Conservation (phyloP, 64 coral and sea anemone genomes). For the Catalaphyllia jardinei region DNA sequence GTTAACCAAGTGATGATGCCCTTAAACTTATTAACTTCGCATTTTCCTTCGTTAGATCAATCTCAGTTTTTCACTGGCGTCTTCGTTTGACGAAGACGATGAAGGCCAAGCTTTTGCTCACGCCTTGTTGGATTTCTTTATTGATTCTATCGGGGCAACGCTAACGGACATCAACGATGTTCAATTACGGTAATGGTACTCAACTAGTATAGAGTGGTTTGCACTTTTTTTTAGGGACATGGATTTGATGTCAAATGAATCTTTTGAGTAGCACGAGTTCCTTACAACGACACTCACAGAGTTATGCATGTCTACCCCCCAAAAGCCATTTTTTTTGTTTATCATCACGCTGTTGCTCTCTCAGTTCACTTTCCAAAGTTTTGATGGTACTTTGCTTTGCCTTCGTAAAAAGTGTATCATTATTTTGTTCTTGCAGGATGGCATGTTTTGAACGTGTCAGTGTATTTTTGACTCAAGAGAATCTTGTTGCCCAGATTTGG, state of each 20-base stretch:
- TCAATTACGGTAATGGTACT: slow-evolving; percentile 62
- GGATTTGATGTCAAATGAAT: too few relatives aligned
- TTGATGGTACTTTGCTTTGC: too few relatives aligned
- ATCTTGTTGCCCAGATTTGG: slow-evolving; percentile 71
- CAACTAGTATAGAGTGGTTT: too few relatives aligned
- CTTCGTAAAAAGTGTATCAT: too few relatives aligned
- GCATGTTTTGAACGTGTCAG: slow-evolving; percentile 90
- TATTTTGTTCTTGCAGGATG: slow-evolving; percentile 52
- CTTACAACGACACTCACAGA: too few relatives aligned
- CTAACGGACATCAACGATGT: slow-evolving; percentile 89
- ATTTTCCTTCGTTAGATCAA: slow-evolving; percentile 68
- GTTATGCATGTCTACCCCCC: too few relatives aligned
- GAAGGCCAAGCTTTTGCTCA: slow-evolving; percentile 71
- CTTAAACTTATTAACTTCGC: neutral
- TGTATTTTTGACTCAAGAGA: slow-evolving; percentile 80
- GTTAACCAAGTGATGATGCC: neutral
- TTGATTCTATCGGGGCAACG: slow-evolving; percentile 90
- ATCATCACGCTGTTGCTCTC: too few relatives aligned
- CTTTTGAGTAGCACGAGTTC: too few relatives aligned
- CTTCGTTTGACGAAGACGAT: slow-evolving; percentile 71
- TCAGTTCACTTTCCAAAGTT: too few relatives aligned
- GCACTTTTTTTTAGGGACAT: too few relatives aligned
- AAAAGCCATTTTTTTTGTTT: too few relatives aligned
- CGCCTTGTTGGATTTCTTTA: slow-evolving; percentile 81
- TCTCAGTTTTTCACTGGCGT: slow-evolving; percentile 83